Evolutionary conservation across 2,888 invertebrate genomes (phyloP), one percentile per base, ranked within the genome.

Genomic region (Abrostola triplasia): DNA sequence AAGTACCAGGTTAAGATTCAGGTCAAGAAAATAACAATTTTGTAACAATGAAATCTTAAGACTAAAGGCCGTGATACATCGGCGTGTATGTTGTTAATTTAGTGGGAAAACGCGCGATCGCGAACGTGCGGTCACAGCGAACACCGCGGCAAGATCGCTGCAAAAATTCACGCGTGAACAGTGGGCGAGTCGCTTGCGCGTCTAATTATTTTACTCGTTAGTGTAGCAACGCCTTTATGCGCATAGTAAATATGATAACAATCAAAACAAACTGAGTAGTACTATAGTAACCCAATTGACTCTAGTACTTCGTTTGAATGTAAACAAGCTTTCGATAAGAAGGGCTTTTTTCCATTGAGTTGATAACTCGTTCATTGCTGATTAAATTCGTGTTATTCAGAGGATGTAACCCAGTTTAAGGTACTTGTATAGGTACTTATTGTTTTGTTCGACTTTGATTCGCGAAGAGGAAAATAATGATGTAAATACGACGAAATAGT

Each of bases 1-100:
- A 53, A 8, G 12, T 62, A 62, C 37, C 42, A 59, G 40, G 58
- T 48, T 62, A 36, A 44, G 54, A 74, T 64, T 13, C 49, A 59
- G 77, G 78, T 77, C 78, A 77, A 59, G 65, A 67, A 69, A 74
- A 71, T 68, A 59, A 58, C 42, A 5, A 52, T 64, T 65, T 72
- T 53, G 64, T 66, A 59, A 76, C 59, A 24, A 60, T 57, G 9
- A 6, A 59, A 12, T n/a, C 49, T 24, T 37, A 51, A 12, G 5
- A 35, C 35, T 6, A 6, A 49, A n/a, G 36, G 9, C 37, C 1
- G 5, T 5, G 11, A 24, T 47, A 47, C 44, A 47, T 24, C 9
- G 13, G 6, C 4, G 24, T 24, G 24, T 24, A 24, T 4, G 24
- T 24, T 24, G 1, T 5, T 42, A 42, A n/a, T 12, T 9, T 5